Conservation (phyloP, 1,140 invertebrate species). For the Sweltsa coloradensis region DNA sequence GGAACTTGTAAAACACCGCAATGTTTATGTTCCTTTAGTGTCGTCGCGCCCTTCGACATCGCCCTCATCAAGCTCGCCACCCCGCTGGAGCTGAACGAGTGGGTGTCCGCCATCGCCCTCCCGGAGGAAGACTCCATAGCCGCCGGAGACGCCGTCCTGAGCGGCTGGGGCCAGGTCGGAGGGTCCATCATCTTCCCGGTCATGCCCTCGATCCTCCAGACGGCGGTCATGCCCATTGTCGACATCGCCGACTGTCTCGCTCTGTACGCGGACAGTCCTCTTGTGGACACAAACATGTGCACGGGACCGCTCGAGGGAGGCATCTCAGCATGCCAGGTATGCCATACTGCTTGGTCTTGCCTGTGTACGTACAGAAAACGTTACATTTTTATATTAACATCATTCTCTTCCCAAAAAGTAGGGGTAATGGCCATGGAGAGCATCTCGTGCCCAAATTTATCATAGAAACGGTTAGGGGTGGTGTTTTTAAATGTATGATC, state of each 20-base stretch:
- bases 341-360: constrained; percentile 7
- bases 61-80: constrained; percentile 41
- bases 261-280: constrained; percentile 23
- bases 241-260: constrained; percentile 20
- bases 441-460: too few relatives aligned
- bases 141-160: constrained; percentile 26
- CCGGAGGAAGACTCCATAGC: constrained; percentile 30
- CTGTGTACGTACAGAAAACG: too few relatives aligned
- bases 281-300: constrained; percentile 39
- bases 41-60: constrained; percentile 46
- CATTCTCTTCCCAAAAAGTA: too few relatives aligned
- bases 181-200: constrained; percentile 16
- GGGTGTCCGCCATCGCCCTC: constrained; percentile 36
- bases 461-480: too few relatives aligned
- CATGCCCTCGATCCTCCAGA: constrained; percentile 23
- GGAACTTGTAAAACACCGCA: too few relatives aligned
- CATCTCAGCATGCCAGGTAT: constrained; percentile 41
- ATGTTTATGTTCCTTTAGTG: constrained; percentile 27
- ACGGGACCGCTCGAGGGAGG: constrained; percentile 41
- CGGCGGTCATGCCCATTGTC: constrained; percentile 21
- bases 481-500: too few relatives aligned
- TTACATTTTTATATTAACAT: too few relatives aligned
- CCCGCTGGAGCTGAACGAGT: constrained; percentile 36
- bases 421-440: too few relatives aligned
- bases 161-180: constrained; percentile 35